These are phyloP conservation scores for Phalacrocorax pelagicus DNA, from an alignment of 2,113 vertebrate genomes.

Conservation along the genomic window DNA sequence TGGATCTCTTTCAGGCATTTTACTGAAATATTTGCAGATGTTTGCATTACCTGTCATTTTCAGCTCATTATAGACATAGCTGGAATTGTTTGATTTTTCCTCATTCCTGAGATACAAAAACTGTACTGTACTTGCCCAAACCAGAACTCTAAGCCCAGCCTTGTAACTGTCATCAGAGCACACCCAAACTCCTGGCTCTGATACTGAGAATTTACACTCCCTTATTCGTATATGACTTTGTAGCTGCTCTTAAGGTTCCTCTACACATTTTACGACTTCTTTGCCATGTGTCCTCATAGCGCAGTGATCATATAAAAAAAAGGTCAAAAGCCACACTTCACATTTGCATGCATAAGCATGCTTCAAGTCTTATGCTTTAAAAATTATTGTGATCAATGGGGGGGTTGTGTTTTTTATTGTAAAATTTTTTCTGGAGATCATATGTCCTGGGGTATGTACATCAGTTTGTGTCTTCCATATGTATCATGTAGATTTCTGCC, in stretches of 20 bases:
- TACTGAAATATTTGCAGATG: background rate
- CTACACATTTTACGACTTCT: background rate
- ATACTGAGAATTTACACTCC: background rate
- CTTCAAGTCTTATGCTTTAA: background rate
- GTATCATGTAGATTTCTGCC: background rate
- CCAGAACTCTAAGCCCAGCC: background rate
- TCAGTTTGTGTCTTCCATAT: background rate
- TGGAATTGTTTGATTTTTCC: background rate
- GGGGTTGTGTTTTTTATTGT: background rate
- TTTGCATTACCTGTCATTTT: background rate
- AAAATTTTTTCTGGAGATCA: background rate
- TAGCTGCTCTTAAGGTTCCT: background rate
- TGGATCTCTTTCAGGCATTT: background rate
- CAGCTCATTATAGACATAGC: background rate
- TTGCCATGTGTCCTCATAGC: background rate
- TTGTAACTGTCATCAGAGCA: background rate
- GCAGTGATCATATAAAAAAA: background rate
- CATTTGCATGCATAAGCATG: background rate
- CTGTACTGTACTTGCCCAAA: background rate
- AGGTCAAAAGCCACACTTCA: background rate
- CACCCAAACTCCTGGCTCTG: background rate
- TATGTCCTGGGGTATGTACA: background rate
- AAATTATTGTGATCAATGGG: background rate
- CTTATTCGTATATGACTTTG: rapidly evolving
- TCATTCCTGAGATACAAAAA: background rate